Base-by-base conservation (phyloP, 1,140 invertebrate species). In the Pseudomyrmex cubaensis region DNA sequence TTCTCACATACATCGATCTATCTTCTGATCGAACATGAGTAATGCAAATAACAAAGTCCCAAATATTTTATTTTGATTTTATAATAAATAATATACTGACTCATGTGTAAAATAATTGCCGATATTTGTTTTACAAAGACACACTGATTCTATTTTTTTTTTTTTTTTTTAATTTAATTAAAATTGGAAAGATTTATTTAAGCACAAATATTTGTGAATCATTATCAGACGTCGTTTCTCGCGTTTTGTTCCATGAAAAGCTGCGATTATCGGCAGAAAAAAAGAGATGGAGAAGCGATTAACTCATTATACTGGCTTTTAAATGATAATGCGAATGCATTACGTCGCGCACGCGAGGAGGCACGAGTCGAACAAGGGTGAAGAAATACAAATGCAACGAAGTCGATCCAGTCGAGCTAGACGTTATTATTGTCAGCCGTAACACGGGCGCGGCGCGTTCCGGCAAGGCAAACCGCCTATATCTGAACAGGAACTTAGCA, bases 401-500 rank as follows among this genome's bases (percentile, higher is more conserved):
- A 70, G 72, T 57, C 22, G 22, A 57, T 72, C 70, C 69, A 57
- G 59, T 75, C 62, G n/a, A 35, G 70, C 69, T 63, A 63, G 76
- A 25, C 67, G 50, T 84, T 70, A 67, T 85, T 83, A 66, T 72
- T 64, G 69, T 57, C 63, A 44, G 54, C 52, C 54, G 70, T 82
- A 72, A 73, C 22, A 85, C 82, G 77, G 85, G 86, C 44, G 88
- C 69, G 82, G 64, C 77, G 62, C 57, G 73, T 46, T 85, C 61
- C 50, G 73, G 82, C 90, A 90, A 91, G 90, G 90, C 77, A 69
- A 90, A 89, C 90, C 77, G 74, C 88, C 89, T 83, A 54, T 78
- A 64, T 64, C 83, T 61, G 66, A 89, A 61, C 87, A 90, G 87
- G 89, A 90, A 89, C 89, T 89, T 75, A 57, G 59, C 64, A 85